A percentile compares a stretch with the other conserved stretches of the same genome.
These are phyloP conservation scores for Bubo bubo DNA, from an alignment of 2,113 vertebrate genomes.

Conservation along the genomic window DNA sequence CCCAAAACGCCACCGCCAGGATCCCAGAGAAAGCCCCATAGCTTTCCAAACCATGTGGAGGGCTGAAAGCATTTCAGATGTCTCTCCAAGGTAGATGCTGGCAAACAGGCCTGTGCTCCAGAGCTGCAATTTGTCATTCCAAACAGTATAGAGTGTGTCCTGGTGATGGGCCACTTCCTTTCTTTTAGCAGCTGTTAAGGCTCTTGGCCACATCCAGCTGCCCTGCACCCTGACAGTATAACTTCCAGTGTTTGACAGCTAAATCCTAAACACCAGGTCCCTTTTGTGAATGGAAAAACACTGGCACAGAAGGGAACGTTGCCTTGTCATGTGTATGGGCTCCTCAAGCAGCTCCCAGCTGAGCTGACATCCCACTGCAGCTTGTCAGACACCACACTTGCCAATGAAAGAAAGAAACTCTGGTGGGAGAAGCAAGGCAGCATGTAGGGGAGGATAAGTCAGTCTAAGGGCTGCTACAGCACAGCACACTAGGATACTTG, in stretches of 20 bases:
- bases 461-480: neutral
- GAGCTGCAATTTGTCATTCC: neutral
- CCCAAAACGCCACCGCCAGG: neutral
- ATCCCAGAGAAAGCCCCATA: neutral
- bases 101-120: neutral
- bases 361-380: neutral
- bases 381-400: neutral
- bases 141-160: neutral
- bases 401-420: neutral
- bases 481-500: neutral
- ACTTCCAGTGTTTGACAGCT: conserved; percentile 75
- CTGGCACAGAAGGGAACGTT: neutral
- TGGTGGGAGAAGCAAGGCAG: neutral
- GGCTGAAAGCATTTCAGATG: neutral
- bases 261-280: conserved; percentile 56
- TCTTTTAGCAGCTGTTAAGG: conserved; percentile 60
- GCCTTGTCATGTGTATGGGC: neutral
- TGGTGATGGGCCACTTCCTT: conserved; percentile 39
- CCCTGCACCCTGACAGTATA: conserved; percentile 67
- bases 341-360: neutral
- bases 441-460: neutral
- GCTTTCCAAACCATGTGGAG: neutral
- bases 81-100: neutral
- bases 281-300: conserved; percentile 67
- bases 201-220: conserved; percentile 69